Evolutionary conservation across 1,140 invertebrate species (phyloP).

Genomic region (Notospermus geniculatus): DNA sequence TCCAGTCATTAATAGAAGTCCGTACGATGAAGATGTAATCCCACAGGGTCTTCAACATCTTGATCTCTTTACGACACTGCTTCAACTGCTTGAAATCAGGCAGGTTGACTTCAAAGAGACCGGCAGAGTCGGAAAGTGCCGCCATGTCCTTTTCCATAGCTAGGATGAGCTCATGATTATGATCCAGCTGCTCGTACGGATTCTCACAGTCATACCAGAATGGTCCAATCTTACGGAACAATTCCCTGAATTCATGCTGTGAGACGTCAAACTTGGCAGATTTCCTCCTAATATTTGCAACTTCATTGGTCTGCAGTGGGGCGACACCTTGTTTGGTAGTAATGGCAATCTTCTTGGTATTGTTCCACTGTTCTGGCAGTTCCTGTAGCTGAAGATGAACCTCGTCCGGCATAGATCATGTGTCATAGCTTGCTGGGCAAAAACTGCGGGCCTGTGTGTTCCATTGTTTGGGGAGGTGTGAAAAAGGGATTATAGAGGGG

Average conservation of each 20-base stretch:
- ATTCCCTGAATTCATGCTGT: conserved; percentile 81
- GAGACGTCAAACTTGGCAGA: conserved; percentile 81
- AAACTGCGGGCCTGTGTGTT: no score
- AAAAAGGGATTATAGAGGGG: no score
- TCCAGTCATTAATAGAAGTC: conserved; percentile 94
- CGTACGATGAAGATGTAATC: conserved; percentile 89
- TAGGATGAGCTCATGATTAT: conserved; percentile 69
- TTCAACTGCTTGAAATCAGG: conserved; percentile 90
- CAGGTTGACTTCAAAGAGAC: conserved; percentile 89
- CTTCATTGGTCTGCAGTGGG: conserved; percentile 91
- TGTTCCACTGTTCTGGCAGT: conserved; percentile 91
- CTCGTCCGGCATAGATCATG: conserved; percentile 60
- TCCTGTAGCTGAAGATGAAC: conserved; percentile 64
- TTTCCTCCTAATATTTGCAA: conserved; percentile 81
- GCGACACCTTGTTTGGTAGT: conserved; percentile 92
- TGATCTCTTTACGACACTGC: conserved; percentile 86
- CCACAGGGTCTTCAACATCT: conserved; percentile 91
- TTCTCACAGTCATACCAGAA: conserved; percentile 75
- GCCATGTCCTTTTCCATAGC: conserved; percentile 82
- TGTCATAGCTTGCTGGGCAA: no score
- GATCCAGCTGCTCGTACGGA: conserved; percentile 75
- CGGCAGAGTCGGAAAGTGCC: conserved; percentile 81
- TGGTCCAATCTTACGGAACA: conserved; percentile 64
- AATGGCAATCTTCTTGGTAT: conserved; percentile 87
- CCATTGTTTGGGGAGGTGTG: no score